Evolutionary conservation across 92 coral and sea anemone genomes (phyloP), one percentile per base, ranked within the genome.

Genomic region (Phenganax stokvisi): DNA sequence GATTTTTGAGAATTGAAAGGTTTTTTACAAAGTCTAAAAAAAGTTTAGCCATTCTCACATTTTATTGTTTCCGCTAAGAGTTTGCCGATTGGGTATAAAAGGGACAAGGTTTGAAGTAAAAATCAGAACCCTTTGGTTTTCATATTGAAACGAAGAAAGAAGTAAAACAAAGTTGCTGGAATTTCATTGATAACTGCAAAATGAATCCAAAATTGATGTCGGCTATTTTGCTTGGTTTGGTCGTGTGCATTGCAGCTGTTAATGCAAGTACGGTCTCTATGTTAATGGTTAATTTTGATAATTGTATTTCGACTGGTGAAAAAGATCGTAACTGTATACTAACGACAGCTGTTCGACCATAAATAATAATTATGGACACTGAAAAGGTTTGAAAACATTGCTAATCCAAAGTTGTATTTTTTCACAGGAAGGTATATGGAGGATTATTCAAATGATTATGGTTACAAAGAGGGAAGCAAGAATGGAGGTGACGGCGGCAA

Each of bases 41-140:
- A 0, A 64, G 0, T 64, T 64, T 64, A 17, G 9, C 37, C 7
- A 20, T 17, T 64, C 37, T n/a, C 30, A 44, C 70, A 64, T 64
- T 64, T 64, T 64, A 64, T 64, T 44, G 70, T 64, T 64, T 64
- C 70, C 70, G 70, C 8, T 20, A 20, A 64, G 30, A 44, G 27
- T 64, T 64, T 30, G 30, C 27, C 30, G 37, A 44, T 20, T 12
- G 70, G 8, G 47, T 64, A 64, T 64, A 64, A 64, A 64, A 64
- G 70, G 47, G 70, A 44, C 31, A 64, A 64, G 37, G 70, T 20
- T 20, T 28, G 30, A 11, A 12, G 70, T 12, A 28, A 64, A 12
- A 64, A n/a, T 64, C 70, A 64, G 70, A 30, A 20, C 7, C 67
- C 8, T 5, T 28, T 61, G 25, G 25, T 64, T 44, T 64, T 28